Base-by-base conservation (phyloP, 2,113 vertebrate genomes). In the Sorex fumeus region DNA sequence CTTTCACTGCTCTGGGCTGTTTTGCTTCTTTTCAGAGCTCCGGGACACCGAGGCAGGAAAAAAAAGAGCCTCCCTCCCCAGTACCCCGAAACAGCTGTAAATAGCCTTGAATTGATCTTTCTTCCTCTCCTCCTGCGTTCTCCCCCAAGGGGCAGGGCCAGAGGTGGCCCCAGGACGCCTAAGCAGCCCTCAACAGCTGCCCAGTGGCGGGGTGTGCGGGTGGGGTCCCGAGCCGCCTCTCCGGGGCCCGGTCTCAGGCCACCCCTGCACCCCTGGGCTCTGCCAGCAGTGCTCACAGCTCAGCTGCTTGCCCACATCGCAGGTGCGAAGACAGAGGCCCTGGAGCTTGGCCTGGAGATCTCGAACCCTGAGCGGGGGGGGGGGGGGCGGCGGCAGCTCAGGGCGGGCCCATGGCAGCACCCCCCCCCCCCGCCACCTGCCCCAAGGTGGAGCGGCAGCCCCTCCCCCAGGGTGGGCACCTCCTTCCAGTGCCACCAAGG, bases 401-500 rank as follows among this genome's bases (percentile, higher is more conserved):
- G 57, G 18, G 18, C 4, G 21, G 57, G 18, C 57, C 19, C 57
- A 23, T 16, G 21, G 21, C 57, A 60, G 57, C 10, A 5, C 57
- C 57, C 57, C 18, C 57, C 57, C 57, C 18, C 19, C 23, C 57
- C 21, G 57, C 18, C 57, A 53, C 53, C 53, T 53, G 13, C 53
- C 53, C 53, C 53, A 53, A 53, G 53, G 13, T 53, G 67, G 64
- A 67, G 64, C 13, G 25, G 13, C 28, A n/a, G 66, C 12, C 66
- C 50, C 45, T 74, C n/a, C 62, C 23, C 30, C 27, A 28, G 1
- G 16, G 12, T 15, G 85, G 69, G 60, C 57, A 47, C 77, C 32
- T n/a, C 64, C 47, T 23, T 91, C 66, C 94, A 88, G 95, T 93
- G 92, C 95, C 95, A 96, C 94, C 96, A 96, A 95, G 95, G 96